Evolutionary conservation across 2,113 vertebrate species (phyloP).

Genomic region (Hemiprocne comata): DNA sequence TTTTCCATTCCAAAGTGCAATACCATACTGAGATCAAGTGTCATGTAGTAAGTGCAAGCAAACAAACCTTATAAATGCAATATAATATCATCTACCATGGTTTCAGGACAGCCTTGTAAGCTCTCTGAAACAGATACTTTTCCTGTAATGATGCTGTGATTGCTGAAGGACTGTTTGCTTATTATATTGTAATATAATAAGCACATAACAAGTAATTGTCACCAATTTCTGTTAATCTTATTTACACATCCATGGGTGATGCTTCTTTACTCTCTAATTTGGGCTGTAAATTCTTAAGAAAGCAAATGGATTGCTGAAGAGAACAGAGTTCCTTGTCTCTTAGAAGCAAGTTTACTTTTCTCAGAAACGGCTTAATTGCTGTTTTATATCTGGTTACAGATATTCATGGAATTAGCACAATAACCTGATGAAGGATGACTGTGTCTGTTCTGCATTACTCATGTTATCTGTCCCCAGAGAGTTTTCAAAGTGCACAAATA

Average conservation of each 20-base stretch:
- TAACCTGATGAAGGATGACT: not conserved
- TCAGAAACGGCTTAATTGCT: not conserved
- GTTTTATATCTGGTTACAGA: not conserved
- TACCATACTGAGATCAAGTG: not conserved
- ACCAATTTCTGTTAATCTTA: not conserved
- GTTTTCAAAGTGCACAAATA: not conserved
- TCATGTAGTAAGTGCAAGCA: not conserved
- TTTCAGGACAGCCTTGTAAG: not conserved
- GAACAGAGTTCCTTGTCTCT: not conserved
- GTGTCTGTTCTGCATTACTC: not conserved
- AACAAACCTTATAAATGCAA: not conserved
- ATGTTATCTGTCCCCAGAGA: not conserved
- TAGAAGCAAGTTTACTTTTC: not conserved
- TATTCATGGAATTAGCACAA: not conserved
- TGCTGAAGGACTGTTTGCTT: not conserved
- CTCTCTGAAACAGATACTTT: not conserved
- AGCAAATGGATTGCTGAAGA: not conserved
- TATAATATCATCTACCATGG: not conserved
- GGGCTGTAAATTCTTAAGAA: not conserved
- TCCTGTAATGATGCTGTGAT: not conserved
- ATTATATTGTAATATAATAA: not conserved
- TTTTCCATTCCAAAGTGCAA: constrained; percentile 44
- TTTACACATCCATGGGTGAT: not conserved
- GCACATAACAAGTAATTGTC: not conserved
- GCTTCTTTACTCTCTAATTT: not conserved